Conservation (phyloP, 2,113 vertebrate genomes). For the Hyperoodon ampullatus region DNA sequence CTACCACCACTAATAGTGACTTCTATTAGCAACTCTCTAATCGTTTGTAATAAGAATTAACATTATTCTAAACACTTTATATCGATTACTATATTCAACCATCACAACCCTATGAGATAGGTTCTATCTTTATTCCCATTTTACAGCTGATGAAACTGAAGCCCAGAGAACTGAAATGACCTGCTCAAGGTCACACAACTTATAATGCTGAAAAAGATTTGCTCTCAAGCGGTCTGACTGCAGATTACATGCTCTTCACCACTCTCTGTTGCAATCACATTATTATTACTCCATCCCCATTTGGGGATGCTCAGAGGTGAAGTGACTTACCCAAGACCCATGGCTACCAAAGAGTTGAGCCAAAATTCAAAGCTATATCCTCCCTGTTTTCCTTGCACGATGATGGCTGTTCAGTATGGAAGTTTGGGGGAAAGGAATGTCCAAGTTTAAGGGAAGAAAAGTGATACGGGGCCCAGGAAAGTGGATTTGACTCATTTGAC, state of each 20-base stretch:
- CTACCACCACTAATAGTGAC: neutral
- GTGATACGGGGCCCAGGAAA: neutral
- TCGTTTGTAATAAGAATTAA: neutral
- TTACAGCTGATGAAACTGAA: neutral
- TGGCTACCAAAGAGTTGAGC: neutral
- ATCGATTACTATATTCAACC: neutral
- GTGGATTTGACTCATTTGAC: neutral
- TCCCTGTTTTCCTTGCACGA: neutral
- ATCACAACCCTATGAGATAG: neutral
- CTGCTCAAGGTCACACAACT: neutral
- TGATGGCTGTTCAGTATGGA: neutral
- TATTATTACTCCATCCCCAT: no score
- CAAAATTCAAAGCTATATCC: neutral
- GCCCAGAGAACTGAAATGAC: slow-evolving; percentile 2
- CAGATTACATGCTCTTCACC: neutral
- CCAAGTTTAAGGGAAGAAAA: neutral
- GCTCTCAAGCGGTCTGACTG: neutral
- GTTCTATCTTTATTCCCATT: neutral
- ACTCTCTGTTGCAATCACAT: neutral
- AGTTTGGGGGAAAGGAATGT: neutral
- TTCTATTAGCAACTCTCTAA: neutral
- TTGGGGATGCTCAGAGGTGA: neutral
- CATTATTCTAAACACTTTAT: neutral
- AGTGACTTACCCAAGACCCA: neutral
- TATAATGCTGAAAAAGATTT: neutral